phyloP scores from a whole-genome alignment of 2,113 vertebrate species.

The Pluvialis apricaria region DNA sequence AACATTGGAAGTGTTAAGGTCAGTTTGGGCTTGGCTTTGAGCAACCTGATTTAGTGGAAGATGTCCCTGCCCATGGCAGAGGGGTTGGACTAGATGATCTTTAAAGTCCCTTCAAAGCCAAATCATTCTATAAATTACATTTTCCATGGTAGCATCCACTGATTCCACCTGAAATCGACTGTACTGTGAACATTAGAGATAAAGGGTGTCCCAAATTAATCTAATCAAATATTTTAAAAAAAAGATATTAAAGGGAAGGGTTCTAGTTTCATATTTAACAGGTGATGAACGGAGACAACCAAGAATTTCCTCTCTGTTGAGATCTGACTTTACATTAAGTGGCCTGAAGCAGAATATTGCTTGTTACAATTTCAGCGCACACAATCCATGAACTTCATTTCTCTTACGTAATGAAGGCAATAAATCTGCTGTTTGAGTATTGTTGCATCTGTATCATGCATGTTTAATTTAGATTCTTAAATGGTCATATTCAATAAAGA shows the following conservation, averaged over 20 bases:
- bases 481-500: not conserved
- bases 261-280: not conserved
- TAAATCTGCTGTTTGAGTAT: not conserved
- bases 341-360: not conserved
- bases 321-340: not conserved
- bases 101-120: not conserved
- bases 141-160: not conserved
- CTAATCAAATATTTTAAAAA: not conserved
- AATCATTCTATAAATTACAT: not conserved
- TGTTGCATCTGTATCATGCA: not conserved
- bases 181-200: not conserved
- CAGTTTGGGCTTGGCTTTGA: not conserved
- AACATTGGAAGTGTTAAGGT: not conserved
- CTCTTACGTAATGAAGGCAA: not conserved
- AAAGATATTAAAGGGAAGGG: not conserved
- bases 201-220: not conserved
- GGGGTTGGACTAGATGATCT: not conserved
- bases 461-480: constrained; percentile 18
- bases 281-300: not conserved
- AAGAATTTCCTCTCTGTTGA: not conserved
- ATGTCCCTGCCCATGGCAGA: not conserved
- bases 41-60: not conserved
- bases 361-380: not conserved
- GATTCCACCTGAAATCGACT: not conserved
- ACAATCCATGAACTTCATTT: not conserved